phyloP scores from a whole-genome alignment of 2,888 invertebrate species.

The Taenaris catops region DNA sequence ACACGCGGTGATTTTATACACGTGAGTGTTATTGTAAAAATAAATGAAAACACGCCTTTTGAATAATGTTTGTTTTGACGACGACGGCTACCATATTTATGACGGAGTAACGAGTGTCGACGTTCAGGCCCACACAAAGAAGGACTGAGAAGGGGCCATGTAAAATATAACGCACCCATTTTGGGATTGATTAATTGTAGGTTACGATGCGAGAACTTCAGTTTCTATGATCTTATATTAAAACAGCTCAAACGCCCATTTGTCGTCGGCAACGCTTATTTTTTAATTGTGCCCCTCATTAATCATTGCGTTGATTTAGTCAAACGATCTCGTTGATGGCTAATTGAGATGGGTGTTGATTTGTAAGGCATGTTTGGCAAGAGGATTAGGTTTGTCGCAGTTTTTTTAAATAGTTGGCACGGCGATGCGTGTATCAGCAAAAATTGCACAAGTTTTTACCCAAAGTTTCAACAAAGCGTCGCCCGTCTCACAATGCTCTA shows the following conservation, averaged over 20 bases:
- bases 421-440: conserved; percentile 56
- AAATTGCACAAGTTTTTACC: conserved; percentile 73
- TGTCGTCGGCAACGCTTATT: conserved; percentile 46
- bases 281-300: conserved; percentile 55
- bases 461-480: conserved; percentile 68
- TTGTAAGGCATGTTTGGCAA: conserved; percentile 8
- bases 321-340: conserved; percentile 25
- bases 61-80: conserved; percentile 73
- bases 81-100: conserved; percentile 57
- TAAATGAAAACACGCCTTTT: conserved; percentile 66
- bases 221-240: conserved; percentile 52
- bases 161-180: conserved; percentile 12
- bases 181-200: conserved; percentile 71
- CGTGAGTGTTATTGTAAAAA: conserved; percentile 59
- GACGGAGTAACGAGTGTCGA: conserved; percentile 48
- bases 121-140: conserved; percentile 73
- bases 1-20: conserved; percentile 50
- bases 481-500: conserved; percentile 65
- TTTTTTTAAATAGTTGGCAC: conserved; percentile 20
- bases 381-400: conserved; percentile 15
- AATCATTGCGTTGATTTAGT: conserved; percentile 31
- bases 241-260: conserved; percentile 46
- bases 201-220: conserved; percentile 44
- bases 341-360: conserved; percentile 29
- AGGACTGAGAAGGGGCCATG: conserved; percentile 53